These are phyloP conservation scores for Tyto alba DNA, from an alignment of 2,113 vertebrate species.

Conservation along the genomic window DNA sequence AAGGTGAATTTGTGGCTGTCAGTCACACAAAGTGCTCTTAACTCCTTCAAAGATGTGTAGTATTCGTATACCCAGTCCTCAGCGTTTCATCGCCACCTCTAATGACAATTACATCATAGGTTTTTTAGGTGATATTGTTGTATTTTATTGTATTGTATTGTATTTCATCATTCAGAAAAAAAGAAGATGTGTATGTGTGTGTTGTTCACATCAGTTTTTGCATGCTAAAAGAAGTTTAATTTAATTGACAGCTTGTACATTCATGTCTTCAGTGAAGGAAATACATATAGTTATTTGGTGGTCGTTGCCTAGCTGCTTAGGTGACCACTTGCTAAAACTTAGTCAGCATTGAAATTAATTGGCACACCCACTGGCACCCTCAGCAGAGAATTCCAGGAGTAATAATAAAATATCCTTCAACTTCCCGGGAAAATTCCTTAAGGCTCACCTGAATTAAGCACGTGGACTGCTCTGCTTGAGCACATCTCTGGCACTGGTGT, in stretches of 20 bases:
- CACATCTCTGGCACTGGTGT: not conserved
- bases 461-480: not conserved
- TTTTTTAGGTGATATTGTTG: too few relatives aligned
- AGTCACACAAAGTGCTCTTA: not conserved
- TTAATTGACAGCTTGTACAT: not conserved
- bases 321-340: not conserved
- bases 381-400: not conserved
- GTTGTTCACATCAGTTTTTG: not conserved
- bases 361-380: not conserved
- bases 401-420: not conserved
- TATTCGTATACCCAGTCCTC: not conserved
- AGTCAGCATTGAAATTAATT: not conserved
- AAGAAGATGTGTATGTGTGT: not conserved
- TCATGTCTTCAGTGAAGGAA: not conserved
- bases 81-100: not conserved
- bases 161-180: not conserved
- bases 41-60: not conserved
- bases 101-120: not conserved
- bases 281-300: not conserved
- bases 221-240: not conserved
- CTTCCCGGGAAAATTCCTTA: not conserved
- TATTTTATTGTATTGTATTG: too few relatives aligned
- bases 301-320: not conserved
- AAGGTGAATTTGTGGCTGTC: not conserved
- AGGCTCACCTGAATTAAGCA: not conserved